phyloP scores from a whole-genome alignment of 2,888 invertebrate genomes.

The Eristalinus sepulchralis region DNA sequence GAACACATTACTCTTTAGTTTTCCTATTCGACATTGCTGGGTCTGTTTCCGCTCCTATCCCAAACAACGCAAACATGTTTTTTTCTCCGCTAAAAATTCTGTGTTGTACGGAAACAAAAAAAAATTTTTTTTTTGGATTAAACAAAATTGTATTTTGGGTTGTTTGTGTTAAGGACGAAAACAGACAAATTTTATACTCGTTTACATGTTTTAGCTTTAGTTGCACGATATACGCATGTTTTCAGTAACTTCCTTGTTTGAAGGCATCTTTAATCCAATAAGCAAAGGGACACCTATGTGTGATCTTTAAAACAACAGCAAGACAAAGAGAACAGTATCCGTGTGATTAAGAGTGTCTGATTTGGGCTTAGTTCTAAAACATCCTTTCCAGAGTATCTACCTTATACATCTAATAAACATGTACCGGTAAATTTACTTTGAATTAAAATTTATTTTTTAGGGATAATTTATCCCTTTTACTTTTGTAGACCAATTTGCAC shows the following conservation, averaged over 20 bases:
- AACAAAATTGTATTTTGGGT: too few relatives aligned
- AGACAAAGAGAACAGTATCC: constrained; percentile 12
- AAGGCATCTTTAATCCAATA: background rate
- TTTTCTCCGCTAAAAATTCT: too few relatives aligned
- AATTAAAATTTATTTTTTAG: background rate
- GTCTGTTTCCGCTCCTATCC: too few relatives aligned
- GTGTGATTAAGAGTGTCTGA: background rate
- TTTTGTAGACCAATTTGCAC: background rate
- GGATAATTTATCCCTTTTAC: too few relatives aligned
- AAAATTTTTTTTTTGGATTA: too few relatives aligned
- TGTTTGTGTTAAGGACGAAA: background rate
- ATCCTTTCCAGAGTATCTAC: constrained; percentile 7
- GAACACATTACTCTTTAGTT: too few relatives aligned
- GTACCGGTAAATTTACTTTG: constrained; percentile 56
- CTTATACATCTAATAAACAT: constrained; percentile 36
- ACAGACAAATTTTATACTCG: background rate
- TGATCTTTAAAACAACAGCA: constrained; percentile 13
- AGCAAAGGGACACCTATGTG: background rate
- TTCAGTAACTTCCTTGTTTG: background rate
- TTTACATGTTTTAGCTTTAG: background rate
- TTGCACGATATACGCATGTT: background rate
- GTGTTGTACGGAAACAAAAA: too few relatives aligned
- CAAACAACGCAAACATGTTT: too few relatives aligned
- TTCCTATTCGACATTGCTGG: too few relatives aligned
- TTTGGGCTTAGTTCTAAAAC: constrained; percentile 27